Conservation (phyloP, 2,888 invertebrate species). For the Tiphia femorata region DNA sequence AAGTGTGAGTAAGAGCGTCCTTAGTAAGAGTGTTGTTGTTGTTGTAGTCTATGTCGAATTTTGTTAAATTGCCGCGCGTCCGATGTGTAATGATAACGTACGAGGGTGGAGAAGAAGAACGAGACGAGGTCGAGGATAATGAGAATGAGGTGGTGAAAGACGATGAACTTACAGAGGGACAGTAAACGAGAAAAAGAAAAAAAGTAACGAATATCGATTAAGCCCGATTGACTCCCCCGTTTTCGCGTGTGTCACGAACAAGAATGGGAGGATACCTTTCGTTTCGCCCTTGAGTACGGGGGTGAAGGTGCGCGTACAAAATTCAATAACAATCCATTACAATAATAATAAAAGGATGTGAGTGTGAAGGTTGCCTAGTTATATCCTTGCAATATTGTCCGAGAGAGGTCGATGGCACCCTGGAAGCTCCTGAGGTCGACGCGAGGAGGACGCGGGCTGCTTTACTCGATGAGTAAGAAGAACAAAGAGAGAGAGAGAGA, state of each 20-base stretch:
- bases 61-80: conserved; percentile 43
- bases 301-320: conserved; percentile 32
- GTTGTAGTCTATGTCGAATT: conserved; percentile 51
- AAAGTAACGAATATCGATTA: background rate
- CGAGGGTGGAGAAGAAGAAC: too few relatives aligned
- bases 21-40: conserved; percentile 43
- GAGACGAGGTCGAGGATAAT: too few relatives aligned
- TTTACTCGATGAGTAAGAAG: too few relatives aligned
- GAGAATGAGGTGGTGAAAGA: too few relatives aligned
- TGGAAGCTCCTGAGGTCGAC: too few relatives aligned
- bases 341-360: conserved; percentile 46
- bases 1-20: conserved; percentile 53
- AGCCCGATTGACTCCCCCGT: background rate
- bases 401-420: too few relatives aligned
- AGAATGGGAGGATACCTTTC: conserved; percentile 14
- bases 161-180: too few relatives aligned
- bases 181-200: background rate
- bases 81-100: too few relatives aligned
- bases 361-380: conserved; percentile 36
- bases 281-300: conserved; percentile 37
- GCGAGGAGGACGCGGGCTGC: too few relatives aligned
- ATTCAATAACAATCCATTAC: conserved; percentile 46
- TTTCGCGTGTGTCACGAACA: too few relatives aligned
- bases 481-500: too few relatives aligned
- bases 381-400: too few relatives aligned